phyloP scores from a whole-genome alignment of 2,888 invertebrate genomes.

The Mellilla xanthometata region DNA sequence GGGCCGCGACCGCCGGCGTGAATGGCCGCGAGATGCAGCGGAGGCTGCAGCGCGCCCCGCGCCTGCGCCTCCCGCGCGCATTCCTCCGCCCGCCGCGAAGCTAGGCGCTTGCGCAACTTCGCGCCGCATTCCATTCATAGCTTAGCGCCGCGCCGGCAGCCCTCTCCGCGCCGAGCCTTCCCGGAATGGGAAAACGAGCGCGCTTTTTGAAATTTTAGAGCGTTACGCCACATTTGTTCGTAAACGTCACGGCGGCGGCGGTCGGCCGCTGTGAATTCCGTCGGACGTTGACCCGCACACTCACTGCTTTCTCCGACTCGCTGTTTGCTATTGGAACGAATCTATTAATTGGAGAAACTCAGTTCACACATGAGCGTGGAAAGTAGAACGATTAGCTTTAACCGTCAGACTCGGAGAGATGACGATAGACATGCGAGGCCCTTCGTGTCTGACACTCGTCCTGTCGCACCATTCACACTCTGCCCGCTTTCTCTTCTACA shows the following conservation, averaged over 20 bases:
- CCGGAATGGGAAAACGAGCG: slow-evolving; percentile 63
- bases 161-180: slow-evolving; percentile 47
- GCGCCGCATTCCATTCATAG: slow-evolving; percentile 80
- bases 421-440: slow-evolving; percentile 29
- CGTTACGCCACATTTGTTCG: slow-evolving; percentile 77
- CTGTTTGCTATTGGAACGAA: slow-evolving; percentile 82
- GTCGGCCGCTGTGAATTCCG: slow-evolving; percentile 74
- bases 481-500: too few species aligned
- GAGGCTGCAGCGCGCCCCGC: slow-evolving; percentile 60
- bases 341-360: slow-evolving; percentile 82
- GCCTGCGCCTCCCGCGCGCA: slow-evolving; percentile 59
- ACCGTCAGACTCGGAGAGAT: slow-evolving; percentile 34
- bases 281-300: slow-evolving; percentile 75
- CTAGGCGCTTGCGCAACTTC: slow-evolving; percentile 76
- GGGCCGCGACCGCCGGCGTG: slow-evolving; percentile 63
- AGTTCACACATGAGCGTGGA: slow-evolving; percentile 81
- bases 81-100: slow-evolving; percentile 60
- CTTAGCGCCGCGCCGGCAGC: slow-evolving; percentile 43
- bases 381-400: slow-evolving; percentile 70
- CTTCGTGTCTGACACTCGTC: slow-evolving; percentile 20
- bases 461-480: too few species aligned
- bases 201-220: slow-evolving; percentile 73
- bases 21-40: slow-evolving; percentile 78
- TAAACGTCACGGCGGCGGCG: slow-evolving; percentile 73
- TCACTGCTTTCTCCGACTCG: slow-evolving; percentile 76